Conservation (phyloP, 2,888 invertebrate species). For the Lapara coniferarum region DNA sequence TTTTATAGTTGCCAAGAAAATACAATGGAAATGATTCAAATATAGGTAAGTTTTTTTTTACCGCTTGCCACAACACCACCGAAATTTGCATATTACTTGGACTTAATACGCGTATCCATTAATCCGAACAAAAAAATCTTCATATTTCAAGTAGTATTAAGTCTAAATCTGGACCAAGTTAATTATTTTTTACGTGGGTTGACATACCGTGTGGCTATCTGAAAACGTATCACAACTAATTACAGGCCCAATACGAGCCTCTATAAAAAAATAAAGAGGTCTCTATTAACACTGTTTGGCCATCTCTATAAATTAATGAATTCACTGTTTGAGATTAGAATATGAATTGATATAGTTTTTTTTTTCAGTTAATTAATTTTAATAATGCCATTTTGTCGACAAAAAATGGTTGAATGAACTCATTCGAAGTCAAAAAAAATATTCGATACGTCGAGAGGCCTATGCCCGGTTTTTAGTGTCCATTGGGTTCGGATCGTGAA, state of each 20-base stretch:
- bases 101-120: no score
- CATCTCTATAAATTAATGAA: conserved; percentile 5
- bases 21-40: no score
- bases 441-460: not conserved
- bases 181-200: not conserved
- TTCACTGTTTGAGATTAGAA: conserved; percentile 10
- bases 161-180: not conserved
- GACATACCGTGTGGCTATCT: not conserved
- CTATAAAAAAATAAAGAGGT: not conserved
- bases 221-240: conserved; percentile 2
- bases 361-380: conserved; percentile 11
- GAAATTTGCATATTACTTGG: no score
- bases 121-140: not conserved
- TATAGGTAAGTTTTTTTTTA: no score
- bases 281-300: not conserved
- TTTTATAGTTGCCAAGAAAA: no score
- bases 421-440: not conserved
- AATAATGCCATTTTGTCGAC: not conserved
- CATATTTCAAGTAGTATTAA: not conserved
- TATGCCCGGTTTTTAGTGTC: not conserved
- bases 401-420: conserved; percentile 16
- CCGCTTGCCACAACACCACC: no score
- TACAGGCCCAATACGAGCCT: not conserved
- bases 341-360: conserved; percentile 13
- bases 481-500: not conserved